phyloP scores from a whole-genome alignment of 2,888 invertebrate species.

The Aradus depressus region DNA sequence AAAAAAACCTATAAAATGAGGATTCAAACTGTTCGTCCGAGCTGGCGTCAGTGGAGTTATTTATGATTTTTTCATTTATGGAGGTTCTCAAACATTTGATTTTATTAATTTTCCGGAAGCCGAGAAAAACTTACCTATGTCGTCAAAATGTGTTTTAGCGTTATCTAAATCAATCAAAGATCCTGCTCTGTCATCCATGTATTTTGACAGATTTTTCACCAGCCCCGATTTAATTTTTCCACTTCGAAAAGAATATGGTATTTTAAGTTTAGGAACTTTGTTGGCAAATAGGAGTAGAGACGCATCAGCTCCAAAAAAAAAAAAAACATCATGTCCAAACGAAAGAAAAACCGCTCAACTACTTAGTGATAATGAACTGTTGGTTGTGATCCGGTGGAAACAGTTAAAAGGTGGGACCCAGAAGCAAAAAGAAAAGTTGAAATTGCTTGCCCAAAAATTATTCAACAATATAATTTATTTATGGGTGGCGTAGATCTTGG shows the following conservation, averaged over 20 bases:
- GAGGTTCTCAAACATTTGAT: slow-evolving; percentile 33
- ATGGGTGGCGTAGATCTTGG: slow-evolving; percentile 15
- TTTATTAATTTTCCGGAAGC: slow-evolving; percentile 28
- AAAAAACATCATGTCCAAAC: slow-evolving; percentile 15
- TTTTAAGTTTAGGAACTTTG: slow-evolving; percentile 24
- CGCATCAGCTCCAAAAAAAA: slow-evolving; percentile 17
- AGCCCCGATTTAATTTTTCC: slow-evolving; percentile 18
- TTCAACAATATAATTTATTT: slow-evolving; percentile 5
- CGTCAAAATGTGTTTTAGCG: slow-evolving; percentile 32
- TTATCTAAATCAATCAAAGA: slow-evolving; percentile 29
- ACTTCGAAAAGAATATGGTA: slow-evolving; percentile 22
- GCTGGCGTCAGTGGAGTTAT: slow-evolving; percentile 35
- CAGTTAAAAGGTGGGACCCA: slow-evolving; percentile 7
- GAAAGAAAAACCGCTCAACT: slow-evolving; percentile 20
- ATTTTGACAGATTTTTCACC: slow-evolving; percentile 30
- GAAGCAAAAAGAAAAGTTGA: slow-evolving; percentile 2
- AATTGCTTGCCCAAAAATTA: slow-evolving; percentile 9
- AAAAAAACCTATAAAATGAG: slow-evolving; percentile 35
- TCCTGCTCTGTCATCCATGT: slow-evolving; percentile 23
- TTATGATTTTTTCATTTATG: slow-evolving; percentile 34
- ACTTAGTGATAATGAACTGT: too few relatives aligned
- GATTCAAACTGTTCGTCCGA: slow-evolving; percentile 34
- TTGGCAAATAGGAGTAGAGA: slow-evolving; percentile 19
- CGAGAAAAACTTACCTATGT: slow-evolving; percentile 31
- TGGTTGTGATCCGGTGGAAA: too few relatives aligned